These are phyloP conservation scores for Mus spretus DNA, from an alignment of 2,797 vertebrate genomes.

Conservation along the genomic window DNA sequence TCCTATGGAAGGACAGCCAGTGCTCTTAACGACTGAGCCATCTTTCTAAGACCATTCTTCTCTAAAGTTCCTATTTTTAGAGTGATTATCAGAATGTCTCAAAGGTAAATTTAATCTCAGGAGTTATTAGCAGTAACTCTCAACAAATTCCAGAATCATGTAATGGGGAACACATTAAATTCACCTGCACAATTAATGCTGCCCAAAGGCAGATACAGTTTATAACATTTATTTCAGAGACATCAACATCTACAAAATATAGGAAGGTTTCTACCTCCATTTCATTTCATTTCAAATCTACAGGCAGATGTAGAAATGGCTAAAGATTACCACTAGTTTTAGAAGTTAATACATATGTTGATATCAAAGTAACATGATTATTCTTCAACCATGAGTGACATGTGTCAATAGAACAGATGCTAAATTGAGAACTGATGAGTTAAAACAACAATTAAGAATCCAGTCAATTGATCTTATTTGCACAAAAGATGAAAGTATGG, in stretches of 20 bases:
- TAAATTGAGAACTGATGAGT: conserved; percentile 61
- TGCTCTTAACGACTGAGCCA: too few relatives aligned
- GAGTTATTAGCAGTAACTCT: not conserved
- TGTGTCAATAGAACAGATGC: conserved; percentile 49
- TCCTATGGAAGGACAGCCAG: not conserved
- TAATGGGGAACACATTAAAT: conserved; percentile 37
- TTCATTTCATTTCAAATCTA: conserved; percentile 14
- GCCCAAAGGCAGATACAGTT: not conserved
- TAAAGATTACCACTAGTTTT: not conserved
- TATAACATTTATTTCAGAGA: conserved; percentile 28
- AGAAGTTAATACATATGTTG: conserved; percentile 65
- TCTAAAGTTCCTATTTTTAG: not conserved
- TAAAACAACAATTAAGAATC: conserved; percentile 47
- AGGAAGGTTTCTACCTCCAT: not conserved
- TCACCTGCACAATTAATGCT: not conserved
- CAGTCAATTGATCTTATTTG: conserved; percentile 60
- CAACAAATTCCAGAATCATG: conserved; percentile 27
- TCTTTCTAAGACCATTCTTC: not conserved
- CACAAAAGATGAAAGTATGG: not conserved
- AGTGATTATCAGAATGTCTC: conserved; percentile 33
- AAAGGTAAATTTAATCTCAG: conserved; percentile 28
- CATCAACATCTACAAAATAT: conserved; percentile 6
- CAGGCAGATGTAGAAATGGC: not conserved
- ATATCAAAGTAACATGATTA: conserved; percentile 69
- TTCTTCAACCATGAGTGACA: conserved; percentile 30